Conservation (phyloP, 1,140 invertebrate species). For the Phymastichus coffea region DNA sequence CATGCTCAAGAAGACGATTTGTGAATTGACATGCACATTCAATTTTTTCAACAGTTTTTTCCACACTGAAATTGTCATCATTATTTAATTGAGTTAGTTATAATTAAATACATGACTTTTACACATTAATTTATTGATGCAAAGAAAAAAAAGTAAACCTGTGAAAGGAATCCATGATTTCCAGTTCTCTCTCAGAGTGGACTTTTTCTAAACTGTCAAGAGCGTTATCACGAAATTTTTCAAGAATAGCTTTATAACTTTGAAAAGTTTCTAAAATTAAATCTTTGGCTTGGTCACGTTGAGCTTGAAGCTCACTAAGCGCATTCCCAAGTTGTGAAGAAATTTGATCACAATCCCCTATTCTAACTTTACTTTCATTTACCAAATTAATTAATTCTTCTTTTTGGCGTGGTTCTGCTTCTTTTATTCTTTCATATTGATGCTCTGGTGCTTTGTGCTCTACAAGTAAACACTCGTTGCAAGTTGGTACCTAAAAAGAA, state of each 20-base stretch:
- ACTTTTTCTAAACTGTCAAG: conserved; percentile 75
- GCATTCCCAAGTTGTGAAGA: conserved; percentile 72
- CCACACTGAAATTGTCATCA: conserved; percentile 63
- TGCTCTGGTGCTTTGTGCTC: conserved; percentile 79
- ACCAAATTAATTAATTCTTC: conserved; percentile 74
- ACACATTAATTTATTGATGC: conserved; percentile 23
- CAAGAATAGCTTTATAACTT: conserved; percentile 78
- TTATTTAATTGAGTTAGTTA: too few relatives aligned
- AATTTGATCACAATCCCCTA: conserved; percentile 73
- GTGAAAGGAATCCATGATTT: conserved; percentile 84
- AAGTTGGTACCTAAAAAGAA: conserved; percentile 63
- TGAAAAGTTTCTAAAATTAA: conserved; percentile 83
- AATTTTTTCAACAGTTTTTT: conserved; percentile 77
- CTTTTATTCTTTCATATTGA: conserved; percentile 73
- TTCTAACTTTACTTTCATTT: conserved; percentile 70
- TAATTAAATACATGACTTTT: too few relatives aligned
- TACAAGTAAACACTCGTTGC: conserved; percentile 76
- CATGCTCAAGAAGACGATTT: conserved; percentile 73
- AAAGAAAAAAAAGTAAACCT: too few relatives aligned
- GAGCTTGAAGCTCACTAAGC: conserved; percentile 80
- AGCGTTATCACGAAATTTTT: conserved; percentile 73
- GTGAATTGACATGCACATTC: conserved; percentile 85
- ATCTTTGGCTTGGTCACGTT: conserved; percentile 82
- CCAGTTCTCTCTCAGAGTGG: conserved; percentile 81
- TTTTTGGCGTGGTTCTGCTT: conserved; percentile 73